phyloP scores from a whole-genome alignment of 2,797 vertebrate species.

The Tenualosa thibaudeaui region DNA sequence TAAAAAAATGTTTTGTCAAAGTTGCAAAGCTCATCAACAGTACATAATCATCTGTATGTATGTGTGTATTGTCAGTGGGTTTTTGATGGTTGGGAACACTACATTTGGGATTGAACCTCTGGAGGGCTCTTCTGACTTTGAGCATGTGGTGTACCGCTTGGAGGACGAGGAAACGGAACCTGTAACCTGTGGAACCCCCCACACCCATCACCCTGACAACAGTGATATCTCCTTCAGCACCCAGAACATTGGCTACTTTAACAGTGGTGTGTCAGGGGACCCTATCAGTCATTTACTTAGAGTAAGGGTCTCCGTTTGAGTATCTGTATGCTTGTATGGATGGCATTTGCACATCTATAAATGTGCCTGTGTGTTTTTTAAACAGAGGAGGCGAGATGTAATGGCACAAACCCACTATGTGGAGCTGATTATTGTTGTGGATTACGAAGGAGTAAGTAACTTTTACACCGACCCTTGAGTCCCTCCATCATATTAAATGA shows the following conservation, averaged over 20 bases:
- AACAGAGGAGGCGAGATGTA: slow-evolving; percentile 83
- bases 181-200: slow-evolving; percentile 74
- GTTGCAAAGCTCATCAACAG: no score
- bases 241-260: slow-evolving; percentile 40
- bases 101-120: slow-evolving; percentile 82
- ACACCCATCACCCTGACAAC: slow-evolving; percentile 31
- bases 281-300: slow-evolving; percentile 71
- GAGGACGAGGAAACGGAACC: slow-evolving; percentile 80
- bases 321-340: no score
- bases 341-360: no score
- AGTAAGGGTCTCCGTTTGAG: slow-evolving; percentile 65
- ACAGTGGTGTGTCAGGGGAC: slow-evolving; percentile 50
- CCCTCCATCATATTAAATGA: not conserved
- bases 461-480: not conserved
- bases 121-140: slow-evolving; percentile 69
- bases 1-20: no score
- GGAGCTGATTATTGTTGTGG: slow-evolving; percentile 92
- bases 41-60: not conserved
- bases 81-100: not conserved
- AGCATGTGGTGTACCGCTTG: slow-evolving; percentile 86
- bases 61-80: not conserved
- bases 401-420: slow-evolving; percentile 90
- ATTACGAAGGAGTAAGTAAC: slow-evolving; percentile 55
- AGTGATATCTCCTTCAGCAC: slow-evolving; percentile 27
- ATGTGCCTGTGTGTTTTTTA: slow-evolving; percentile 22